Conservation (phyloP, 1,140 invertebrate genomes). For the Bombus confusus region DNA sequence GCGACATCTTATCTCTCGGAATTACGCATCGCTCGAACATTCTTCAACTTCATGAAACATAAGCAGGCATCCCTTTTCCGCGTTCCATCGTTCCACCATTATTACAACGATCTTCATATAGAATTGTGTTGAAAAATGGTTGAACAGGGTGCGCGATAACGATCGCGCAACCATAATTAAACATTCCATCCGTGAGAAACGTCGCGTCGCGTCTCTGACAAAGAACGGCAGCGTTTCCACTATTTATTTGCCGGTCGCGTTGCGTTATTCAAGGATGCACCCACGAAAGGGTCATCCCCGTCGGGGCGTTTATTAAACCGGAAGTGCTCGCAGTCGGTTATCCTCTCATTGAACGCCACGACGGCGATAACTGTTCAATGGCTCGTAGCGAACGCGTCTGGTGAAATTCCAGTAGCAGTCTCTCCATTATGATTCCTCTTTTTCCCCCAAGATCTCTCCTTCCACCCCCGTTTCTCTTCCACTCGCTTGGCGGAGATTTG, state of each 20-base stretch:
- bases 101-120: background rate
- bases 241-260: background rate
- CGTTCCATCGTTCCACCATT: background rate
- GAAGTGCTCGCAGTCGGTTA: constrained; percentile 57
- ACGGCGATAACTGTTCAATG: constrained; percentile 69
- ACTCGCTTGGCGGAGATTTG: constrained; percentile 67
- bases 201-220: constrained; percentile 6
- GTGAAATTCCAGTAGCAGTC: constrained; percentile 65
- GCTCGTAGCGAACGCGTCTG: constrained; percentile 65
- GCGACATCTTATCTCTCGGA: background rate
- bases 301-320: constrained; percentile 62
- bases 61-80: background rate
- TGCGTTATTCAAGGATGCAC: constrained; percentile 14
- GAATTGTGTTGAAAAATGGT: background rate
- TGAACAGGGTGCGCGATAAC: background rate
- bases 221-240: background rate
- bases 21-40: background rate
- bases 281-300: constrained; percentile 29
- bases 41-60: no score
- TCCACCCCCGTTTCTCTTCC: constrained; percentile 45
- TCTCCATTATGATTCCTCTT: constrained; percentile 48
- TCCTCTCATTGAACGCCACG: constrained; percentile 65
- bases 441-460: background rate
- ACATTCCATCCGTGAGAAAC: background rate
- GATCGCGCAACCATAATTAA: background rate